Evolutionary conservation across 2,888 invertebrate genomes (phyloP).

Genomic region (Xestia sexstrigata): DNA sequence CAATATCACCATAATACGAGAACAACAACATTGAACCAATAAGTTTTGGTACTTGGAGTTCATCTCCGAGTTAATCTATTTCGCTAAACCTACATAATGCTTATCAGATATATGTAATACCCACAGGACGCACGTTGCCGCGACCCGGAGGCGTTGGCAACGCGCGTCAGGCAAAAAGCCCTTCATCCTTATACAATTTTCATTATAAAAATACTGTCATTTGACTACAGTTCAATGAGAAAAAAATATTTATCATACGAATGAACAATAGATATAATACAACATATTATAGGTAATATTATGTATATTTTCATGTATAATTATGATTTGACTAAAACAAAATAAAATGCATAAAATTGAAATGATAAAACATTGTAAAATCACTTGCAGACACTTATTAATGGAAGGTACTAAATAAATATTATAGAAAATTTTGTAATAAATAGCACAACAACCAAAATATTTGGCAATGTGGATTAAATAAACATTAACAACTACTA

Average conservation of each 20-base stretch:
- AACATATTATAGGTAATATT: conserved; percentile 80
- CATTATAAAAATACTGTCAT: conserved; percentile 91
- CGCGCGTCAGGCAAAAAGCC: conserved; percentile 82
- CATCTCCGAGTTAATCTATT: conserved; percentile 89
- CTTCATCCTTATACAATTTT: conserved; percentile 89
- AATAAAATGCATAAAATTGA: conserved; percentile 90
- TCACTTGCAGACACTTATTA: conserved; percentile 86
- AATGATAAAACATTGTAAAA: conserved; percentile 89
- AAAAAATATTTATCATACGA: conserved; percentile 87
- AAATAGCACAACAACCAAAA: conserved; percentile 90
- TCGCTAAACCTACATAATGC: conserved; percentile 91
- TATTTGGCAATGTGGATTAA: conserved; percentile 89
- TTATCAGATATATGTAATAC: conserved; percentile 90
- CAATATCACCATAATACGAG: conserved; percentile 90
- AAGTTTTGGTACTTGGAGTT: conserved; percentile 89
- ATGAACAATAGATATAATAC: conserved; percentile 88
- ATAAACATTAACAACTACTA: conserved; percentile 87
- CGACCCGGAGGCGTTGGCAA: conserved; percentile 55
- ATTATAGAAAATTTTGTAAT: conserved; percentile 84
- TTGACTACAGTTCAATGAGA: conserved; percentile 91
- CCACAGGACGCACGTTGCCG: conserved; percentile 69
- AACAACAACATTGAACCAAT: conserved; percentile 90
- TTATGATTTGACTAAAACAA: conserved; percentile 89
- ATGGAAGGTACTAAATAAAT: conserved; percentile 89
- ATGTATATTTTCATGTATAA: conserved; percentile 87